Evolutionary conservation across 2,888 invertebrate species (phyloP), one percentile per base, ranked within the genome.

Genomic region (Clitarchus hookeri): DNA sequence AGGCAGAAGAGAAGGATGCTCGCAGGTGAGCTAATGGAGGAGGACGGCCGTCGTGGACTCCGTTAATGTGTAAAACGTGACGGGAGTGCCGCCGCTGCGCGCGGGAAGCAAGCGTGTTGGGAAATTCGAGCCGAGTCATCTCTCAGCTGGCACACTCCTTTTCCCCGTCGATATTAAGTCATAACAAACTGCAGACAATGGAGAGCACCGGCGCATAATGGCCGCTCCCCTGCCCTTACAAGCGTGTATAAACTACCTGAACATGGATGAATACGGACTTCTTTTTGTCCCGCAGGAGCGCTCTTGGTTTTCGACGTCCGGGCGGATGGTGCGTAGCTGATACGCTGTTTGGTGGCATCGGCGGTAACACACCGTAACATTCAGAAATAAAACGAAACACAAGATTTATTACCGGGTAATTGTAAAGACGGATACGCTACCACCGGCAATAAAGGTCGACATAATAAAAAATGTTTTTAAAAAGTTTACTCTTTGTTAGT

Each of bases 121-220:
- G 65, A 65, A 65, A 65, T 65, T 65, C 53, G 53, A 53, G 53
- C 19, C 65, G 23, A 65, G 65, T 23, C 65, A 23, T 23, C 23
- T 65, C 65, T 16, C n/a, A 11, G 13, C 65, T n/a, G 13, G 16
- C 8, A 11, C n/a, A 0, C 23, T 9, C 65, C 48, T 48, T 48
- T 8, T 19, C 65, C 65, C 19, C 8, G 19, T 23, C 65, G 65
- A 65, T 65, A 65, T 65, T 65, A 65, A 65, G 65, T 65, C 65
- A 65, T 65, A 65, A 65, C 65, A 65, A 65, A 65, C 65, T n/a
- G 23, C 65, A n/a, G 65, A 65, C 65, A 65, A 65, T 65, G n/a
- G 23, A 8, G 65, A 19, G 23, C 65, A 19, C 19, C 19, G 65
- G 13, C 65, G 65, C 65, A n/a, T 65, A 65, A 65, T n/a, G 65